Base-by-base conservation (phyloP, 2,797 vertebrate genomes). In the Gallinago stenura region DNA sequence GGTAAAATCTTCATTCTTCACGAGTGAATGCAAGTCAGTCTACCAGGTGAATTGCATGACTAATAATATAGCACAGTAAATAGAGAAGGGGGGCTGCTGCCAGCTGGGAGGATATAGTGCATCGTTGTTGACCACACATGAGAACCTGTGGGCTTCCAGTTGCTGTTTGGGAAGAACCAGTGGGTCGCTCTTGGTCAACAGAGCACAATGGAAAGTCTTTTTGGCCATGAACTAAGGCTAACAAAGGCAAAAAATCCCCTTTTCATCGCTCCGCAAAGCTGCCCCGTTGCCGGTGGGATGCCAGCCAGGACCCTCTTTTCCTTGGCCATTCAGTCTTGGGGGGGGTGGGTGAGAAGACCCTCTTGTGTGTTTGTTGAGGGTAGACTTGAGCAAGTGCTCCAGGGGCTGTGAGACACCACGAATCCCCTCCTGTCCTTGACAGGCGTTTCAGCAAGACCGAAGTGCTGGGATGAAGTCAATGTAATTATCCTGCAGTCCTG, bases 1-100 rank as follows among this genome's bases (percentile, higher is more conserved):
- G 90, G 92, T 68, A 91, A 96, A 98, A 96, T 94, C 89, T 91
- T 95, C 84, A 79, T 96, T 96, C 87, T 93, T 93, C 86, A 92
- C 30, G 37, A 91, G n/a, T 58, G 50, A 94, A 95, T 93, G 72
- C 71, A 98, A 92, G 87, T 93, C 60, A 71, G 37, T 80, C 64
- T 83, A 72, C 70, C 58, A 87, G 91, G 82, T 89, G 92, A 91
- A 37, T 12, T 75, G 83, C 45, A 61, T 26, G 83, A 85, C 90
- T 93, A 84, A 82, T 92, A 90, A 79, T 8, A 78, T 13, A 83
- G 15, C 17, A 87, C 43, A 64, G 28, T 78, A 83, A 89, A 88
- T 31, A 90, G 37, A 85, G 66, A 35, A 87, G 66, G 72, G 46
- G 25, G 56, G 70, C 35, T 48, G 71, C 54, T 92, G 33, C 24